A percentile compares a stretch with the other conserved stretches of the same genome.
Evolutionary conservation across 37 sponge, comb jelly and placozoan species (phyloP).

Genomic region (Lycopodina hypogea): DNA sequence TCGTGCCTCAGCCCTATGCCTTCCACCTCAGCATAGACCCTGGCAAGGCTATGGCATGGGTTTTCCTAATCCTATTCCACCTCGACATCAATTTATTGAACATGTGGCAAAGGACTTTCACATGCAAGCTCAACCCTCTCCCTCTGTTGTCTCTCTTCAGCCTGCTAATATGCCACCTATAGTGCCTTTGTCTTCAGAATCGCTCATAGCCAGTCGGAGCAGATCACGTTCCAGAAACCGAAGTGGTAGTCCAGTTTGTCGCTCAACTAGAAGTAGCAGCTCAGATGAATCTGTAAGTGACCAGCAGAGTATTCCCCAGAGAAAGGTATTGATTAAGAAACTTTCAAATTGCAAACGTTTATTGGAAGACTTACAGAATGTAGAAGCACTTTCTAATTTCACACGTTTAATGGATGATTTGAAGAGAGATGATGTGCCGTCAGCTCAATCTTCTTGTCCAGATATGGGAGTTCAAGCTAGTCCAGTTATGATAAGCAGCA

Average conservation of each 20-base stretch:
- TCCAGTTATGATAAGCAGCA: not conserved
- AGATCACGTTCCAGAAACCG: conserved; percentile 3
- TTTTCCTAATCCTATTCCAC: not conserved
- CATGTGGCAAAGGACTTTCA: not conserved
- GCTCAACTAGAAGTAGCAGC: not conserved
- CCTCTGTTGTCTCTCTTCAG: not conserved
- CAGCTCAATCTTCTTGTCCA: no score
- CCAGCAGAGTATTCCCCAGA: not conserved
- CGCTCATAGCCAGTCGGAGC: not conserved
- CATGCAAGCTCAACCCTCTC: not conserved
- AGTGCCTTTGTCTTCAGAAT: not conserved
- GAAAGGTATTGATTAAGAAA: not conserved
- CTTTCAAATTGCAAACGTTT: not conserved
- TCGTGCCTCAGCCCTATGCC: not conserved
- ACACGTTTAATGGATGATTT: not conserved
- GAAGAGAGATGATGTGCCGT: no score
- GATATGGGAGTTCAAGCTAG: conserved; percentile 5
- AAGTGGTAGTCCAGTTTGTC: conserved; percentile 3
- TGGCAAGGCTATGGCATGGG: not conserved
- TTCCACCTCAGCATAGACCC: not conserved
- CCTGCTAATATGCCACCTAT: not conserved
- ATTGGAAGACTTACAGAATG: not conserved
- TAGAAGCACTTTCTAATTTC: not conserved
- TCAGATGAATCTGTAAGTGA: no score
- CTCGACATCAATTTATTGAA: not conserved